Percentiles rank a stretch among this genome's conserved stretches.
Conservation (phyloP, 2,113 vertebrate genomes). For the Carlito syrichta region DNA sequence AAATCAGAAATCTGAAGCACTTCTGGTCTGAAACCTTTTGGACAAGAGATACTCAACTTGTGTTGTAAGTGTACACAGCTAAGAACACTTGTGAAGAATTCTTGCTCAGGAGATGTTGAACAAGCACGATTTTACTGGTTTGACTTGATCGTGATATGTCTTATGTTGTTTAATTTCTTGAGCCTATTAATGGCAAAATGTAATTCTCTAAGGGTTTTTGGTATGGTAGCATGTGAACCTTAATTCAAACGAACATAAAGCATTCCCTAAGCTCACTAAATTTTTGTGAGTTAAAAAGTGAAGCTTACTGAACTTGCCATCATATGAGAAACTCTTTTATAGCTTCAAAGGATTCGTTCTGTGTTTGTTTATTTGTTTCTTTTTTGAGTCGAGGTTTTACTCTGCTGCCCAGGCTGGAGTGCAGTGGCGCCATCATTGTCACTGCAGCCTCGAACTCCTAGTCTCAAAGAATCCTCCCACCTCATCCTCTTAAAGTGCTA, state of each 20-base stretch:
- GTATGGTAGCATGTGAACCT: background rate
- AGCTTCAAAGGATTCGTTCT: background rate
- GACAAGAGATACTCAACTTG: background rate
- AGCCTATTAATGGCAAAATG: background rate
- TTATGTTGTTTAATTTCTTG: background rate
- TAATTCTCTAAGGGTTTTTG: background rate
- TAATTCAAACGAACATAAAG: slow-evolving; percentile 2
- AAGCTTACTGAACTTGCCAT: background rate
- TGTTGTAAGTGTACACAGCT: background rate
- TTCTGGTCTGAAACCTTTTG: background rate
- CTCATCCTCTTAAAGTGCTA: no score
- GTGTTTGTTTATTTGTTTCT: no score
- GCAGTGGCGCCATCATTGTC: no score
- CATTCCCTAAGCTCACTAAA: background rate
- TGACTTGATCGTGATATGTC: slow-evolving; percentile 22
- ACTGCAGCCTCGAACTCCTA: no score
- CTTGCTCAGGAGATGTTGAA: background rate
- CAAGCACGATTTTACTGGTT: background rate
- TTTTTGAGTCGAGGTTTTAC: no score
- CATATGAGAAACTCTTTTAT: background rate
- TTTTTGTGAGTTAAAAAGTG: background rate
- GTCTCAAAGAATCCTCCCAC: no score
- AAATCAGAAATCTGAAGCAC: background rate
- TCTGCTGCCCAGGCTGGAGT: no score
- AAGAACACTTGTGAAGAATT: background rate